These are phyloP conservation scores for Xestia sexstrigata DNA, from an alignment of 2,888 invertebrate genomes.

Conservation along the genomic window DNA sequence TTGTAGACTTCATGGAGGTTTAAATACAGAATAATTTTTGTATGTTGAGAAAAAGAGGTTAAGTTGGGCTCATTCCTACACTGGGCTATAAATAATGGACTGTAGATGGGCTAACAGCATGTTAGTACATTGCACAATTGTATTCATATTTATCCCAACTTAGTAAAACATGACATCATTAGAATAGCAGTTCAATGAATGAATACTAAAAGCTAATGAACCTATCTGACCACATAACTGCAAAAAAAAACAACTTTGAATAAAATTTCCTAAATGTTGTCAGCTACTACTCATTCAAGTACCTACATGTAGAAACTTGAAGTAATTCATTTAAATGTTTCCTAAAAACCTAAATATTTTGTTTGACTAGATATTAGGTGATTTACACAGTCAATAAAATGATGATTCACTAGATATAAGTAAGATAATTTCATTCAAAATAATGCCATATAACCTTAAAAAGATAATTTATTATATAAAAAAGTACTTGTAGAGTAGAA, in stretches of 20 bases:
- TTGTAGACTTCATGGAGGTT: neutral
- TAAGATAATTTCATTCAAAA: constrained; percentile 16
- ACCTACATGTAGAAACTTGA: constrained; percentile 8
- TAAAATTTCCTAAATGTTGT: neutral
- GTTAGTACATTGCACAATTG: constrained; percentile 2
- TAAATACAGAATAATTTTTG: neutral
- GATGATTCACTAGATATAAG: constrained; percentile 27
- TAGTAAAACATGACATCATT: constrained; percentile 19
- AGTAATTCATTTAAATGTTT: neutral
- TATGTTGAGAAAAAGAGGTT: constrained; percentile 9
- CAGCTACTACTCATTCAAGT: constrained; percentile 6
- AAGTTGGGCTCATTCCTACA: neutral
- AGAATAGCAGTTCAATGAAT: constrained; percentile 28
- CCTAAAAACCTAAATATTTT: constrained; percentile 17
- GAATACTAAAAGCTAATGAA: constrained; percentile 4
- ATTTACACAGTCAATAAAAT: constrained; percentile 30
- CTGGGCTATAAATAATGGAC: neutral
- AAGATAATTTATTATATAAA: constrained; percentile 24
- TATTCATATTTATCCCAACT: neutral
- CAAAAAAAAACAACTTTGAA: neutral
- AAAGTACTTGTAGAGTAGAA: constrained; percentile 12
- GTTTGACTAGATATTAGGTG: constrained; percentile 27
- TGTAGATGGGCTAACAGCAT: neutral
- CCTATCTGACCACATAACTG: neutral
- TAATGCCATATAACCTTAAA: constrained; percentile 31